A percentile compares a stretch with the other conserved stretches of the same genome.
Conservation (phyloP, 2,888 invertebrate genomes). For the Pterostichus niger region DNA sequence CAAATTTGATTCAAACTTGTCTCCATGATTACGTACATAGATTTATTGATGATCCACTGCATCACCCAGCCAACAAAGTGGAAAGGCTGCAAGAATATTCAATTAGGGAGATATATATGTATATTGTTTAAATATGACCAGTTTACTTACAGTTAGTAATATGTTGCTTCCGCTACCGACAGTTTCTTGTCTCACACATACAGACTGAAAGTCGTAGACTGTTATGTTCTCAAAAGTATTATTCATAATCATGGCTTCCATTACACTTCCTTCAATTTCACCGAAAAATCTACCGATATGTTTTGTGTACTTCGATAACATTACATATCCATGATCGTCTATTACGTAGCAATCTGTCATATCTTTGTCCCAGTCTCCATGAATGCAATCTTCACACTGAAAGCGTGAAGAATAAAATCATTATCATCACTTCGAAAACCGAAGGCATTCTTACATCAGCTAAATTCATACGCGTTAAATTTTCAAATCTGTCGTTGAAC, state of each 20-base stretch:
- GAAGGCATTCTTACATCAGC: slow-evolving; percentile 42
- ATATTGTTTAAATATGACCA: slow-evolving; percentile 22
- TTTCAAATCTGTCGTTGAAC: slow-evolving; percentile 85
- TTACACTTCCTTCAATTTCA: slow-evolving; percentile 86
- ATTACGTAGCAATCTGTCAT: slow-evolving; percentile 91
- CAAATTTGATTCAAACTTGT: slow-evolving; percentile 72
- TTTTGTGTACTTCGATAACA: slow-evolving; percentile 84
- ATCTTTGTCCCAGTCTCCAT: slow-evolving; percentile 76
- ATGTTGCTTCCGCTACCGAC: slow-evolving; percentile 74
- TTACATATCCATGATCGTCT: slow-evolving; percentile 94
- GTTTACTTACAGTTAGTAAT: slow-evolving; percentile 73
- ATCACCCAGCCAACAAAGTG: slow-evolving; percentile 74
- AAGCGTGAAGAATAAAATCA: not conserved
- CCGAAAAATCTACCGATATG: slow-evolving; percentile 93
- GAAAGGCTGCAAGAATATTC: slow-evolving; percentile 75
- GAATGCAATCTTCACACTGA: slow-evolving; percentile 59
- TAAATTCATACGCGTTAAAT: slow-evolving; percentile 78
- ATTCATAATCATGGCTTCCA: slow-evolving; percentile 86
- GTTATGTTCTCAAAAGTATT: slow-evolving; percentile 87
- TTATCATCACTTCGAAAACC: too few relatives aligned
- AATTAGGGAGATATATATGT: slow-evolving; percentile 13
- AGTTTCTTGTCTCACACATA: slow-evolving; percentile 81
- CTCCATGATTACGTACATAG: slow-evolving; percentile 74
- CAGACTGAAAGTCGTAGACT: slow-evolving; percentile 92
- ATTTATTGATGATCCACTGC: slow-evolving; percentile 77